A percentile compares a stretch with the other conserved stretches of the same genome.
These are phyloP conservation scores for Pampusana beccarii DNA, from an alignment of 2,113 vertebrate genomes.

Conservation along the genomic window DNA sequence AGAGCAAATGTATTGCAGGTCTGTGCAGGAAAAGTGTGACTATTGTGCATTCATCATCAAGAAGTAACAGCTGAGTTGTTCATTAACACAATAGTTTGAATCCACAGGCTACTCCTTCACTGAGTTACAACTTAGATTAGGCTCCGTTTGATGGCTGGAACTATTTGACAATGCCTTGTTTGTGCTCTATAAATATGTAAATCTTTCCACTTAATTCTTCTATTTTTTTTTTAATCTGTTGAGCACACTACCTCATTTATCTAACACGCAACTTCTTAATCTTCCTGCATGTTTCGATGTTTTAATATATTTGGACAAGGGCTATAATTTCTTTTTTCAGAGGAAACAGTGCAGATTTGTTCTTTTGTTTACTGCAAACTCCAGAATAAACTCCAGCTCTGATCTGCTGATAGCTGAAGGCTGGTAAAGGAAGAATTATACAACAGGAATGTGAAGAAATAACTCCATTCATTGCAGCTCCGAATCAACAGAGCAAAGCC, in stretches of 20 bases:
- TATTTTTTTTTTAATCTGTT: not conserved
- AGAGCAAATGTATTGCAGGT: not conserved
- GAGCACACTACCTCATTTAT: not conserved
- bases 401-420: constrained; percentile 25
- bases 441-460: constrained; percentile 32
- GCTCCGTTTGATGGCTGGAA: not conserved
- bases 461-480: constrained; percentile 15
- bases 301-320: constrained; percentile 23
- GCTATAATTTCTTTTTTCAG: constrained; percentile 14
- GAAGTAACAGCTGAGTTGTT: constrained; percentile 18
- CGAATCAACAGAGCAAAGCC: constrained; percentile 13
- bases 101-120: not conserved
- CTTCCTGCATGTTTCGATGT: not conserved
- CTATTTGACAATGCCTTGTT: constrained; percentile 15
- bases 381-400: constrained; percentile 35
- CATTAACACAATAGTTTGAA: not conserved
- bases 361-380: constrained; percentile 45
- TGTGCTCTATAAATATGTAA: not conserved
- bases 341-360: constrained; percentile 33
- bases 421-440: constrained; percentile 38
- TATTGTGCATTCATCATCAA: not conserved
- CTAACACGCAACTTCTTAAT: not conserved
- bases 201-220: not conserved
- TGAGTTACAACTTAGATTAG: constrained; percentile 12
- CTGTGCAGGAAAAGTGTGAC: not conserved